Percentiles rank a stretch among this genome's conserved stretches.
phyloP scores from a whole-genome alignment of 2,113 vertebrate species.

The Cranoglanis bouderius region DNA sequence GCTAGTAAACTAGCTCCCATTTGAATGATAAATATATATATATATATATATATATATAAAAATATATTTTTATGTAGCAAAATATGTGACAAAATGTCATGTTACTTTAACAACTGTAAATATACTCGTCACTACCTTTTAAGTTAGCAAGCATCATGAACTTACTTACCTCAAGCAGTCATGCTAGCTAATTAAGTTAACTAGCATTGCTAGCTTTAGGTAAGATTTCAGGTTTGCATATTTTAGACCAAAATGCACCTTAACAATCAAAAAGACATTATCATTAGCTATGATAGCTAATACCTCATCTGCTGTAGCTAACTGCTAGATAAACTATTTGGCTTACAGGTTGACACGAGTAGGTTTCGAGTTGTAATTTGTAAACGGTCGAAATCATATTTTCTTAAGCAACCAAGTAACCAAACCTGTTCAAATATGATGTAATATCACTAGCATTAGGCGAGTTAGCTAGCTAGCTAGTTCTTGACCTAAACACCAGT shows the following conservation, averaged over 20 bases:
- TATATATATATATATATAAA: neutral
- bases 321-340: neutral
- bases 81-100: neutral
- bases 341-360: neutral
- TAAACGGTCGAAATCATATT: neutral
- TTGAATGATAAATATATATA: neutral
- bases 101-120: neutral
- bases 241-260: too few species aligned
- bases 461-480: neutral
- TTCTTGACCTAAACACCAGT: neutral
- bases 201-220: neutral
- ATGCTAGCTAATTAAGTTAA: neutral
- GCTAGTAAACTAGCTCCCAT: neutral
- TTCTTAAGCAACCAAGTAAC: neutral
- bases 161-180: too few species aligned
- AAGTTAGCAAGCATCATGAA: neutral
- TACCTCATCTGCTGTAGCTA: neutral
- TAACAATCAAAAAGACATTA: neutral
- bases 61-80: neutral
- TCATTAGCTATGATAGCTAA: neutral
- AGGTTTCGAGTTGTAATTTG: neutral
- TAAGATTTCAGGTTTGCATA: neutral
- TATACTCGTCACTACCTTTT: neutral
- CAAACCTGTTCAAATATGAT: neutral
- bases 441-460: neutral